Conservation (phyloP, 1,140 invertebrate genomes). For the Bombus impatiens region DNA sequence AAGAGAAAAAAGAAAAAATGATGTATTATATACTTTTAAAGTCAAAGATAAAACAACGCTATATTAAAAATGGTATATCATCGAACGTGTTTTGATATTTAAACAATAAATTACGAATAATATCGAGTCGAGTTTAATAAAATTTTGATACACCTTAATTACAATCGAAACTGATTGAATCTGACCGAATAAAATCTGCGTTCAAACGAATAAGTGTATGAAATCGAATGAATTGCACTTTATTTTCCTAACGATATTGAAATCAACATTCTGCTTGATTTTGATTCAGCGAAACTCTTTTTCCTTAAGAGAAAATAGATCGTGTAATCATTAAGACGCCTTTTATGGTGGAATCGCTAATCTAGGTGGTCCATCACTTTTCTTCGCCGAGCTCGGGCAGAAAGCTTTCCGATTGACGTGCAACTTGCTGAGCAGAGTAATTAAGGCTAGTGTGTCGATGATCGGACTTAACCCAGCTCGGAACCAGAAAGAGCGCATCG, state of each 20-base stretch:
- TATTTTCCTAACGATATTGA: too few relatives aligned
- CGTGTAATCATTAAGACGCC: not conserved
- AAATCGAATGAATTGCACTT: not conserved
- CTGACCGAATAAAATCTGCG: not conserved
- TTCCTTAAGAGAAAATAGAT: not conserved
- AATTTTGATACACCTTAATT: too few relatives aligned
- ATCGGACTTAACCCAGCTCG: constrained; percentile 31
- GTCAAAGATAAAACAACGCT: not conserved
- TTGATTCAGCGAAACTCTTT: not conserved
- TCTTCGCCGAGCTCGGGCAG: not conserved
- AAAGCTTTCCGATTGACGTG: not conserved
- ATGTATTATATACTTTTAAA: too few relatives aligned
- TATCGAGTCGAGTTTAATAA: too few relatives aligned
- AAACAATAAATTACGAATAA: not conserved
- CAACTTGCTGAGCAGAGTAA: constrained; percentile 25
- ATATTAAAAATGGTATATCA: too few relatives aligned
- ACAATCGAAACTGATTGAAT: too few relatives aligned
- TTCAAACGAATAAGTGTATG: too few relatives aligned
- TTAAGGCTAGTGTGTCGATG: constrained; percentile 39
- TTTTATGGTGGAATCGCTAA: constrained; percentile 19
- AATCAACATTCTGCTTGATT: not conserved
- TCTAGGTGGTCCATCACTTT: not conserved
- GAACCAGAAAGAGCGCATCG: not conserved
- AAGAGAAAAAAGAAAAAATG: too few relatives aligned
- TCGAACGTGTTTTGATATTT: not conserved